Evolutionary conservation across 2,113 vertebrate genomes (phyloP).

Genomic region (Chauna torquata): DNA sequence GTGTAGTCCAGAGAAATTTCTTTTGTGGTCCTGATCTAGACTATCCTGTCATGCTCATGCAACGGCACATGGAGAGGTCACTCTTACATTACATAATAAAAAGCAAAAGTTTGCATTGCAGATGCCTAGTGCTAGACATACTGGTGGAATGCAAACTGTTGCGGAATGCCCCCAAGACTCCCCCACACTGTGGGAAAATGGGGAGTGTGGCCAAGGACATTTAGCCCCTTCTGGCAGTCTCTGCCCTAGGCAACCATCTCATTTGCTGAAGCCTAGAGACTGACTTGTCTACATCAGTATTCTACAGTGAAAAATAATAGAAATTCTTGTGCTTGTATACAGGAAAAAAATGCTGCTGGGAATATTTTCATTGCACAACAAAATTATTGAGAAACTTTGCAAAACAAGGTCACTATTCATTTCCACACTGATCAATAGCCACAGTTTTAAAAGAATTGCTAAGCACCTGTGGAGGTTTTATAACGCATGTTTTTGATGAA

Average conservation of each 20-base stretch:
- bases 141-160: neutral
- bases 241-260: slow-evolving; percentile 5
- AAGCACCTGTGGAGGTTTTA: neutral
- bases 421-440: neutral
- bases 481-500: neutral
- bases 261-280: neutral
- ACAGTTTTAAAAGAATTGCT: neutral
- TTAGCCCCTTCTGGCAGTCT: neutral
- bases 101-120: neutral
- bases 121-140: neutral
- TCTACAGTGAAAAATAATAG: neutral
- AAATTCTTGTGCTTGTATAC: neutral
- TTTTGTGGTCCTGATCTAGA: neutral
- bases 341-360: neutral
- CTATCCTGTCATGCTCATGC: neutral
- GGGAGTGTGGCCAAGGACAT: neutral
- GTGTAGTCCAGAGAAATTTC: neutral
- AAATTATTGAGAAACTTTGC: neutral
- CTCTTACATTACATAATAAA: neutral
- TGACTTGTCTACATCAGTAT: neutral
- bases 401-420: neutral
- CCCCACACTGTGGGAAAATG: neutral
- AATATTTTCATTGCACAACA: neutral
- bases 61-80: neutral
- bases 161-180: neutral